Conservation (phyloP, 2,888 invertebrate genomes). For the Aethes cnicana region DNA sequence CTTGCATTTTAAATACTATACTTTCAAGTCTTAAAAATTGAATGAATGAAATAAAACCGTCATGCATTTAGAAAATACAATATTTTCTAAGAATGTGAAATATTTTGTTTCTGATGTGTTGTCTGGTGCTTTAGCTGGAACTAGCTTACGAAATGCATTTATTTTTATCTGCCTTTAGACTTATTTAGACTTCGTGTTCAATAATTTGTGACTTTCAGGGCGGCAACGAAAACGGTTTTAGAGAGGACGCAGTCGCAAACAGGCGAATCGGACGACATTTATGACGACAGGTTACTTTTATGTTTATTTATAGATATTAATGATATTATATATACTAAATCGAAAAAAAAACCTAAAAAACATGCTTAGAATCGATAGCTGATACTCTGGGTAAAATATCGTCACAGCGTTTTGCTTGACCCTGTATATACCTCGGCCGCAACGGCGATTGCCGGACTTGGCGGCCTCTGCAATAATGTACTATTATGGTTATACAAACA, state of each 20-base stretch:
- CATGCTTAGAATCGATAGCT: too few relatives aligned
- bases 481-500: too few relatives aligned
- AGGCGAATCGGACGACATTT: slow-evolving; percentile 80
- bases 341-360: too few relatives aligned
- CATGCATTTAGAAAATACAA: too few relatives aligned
- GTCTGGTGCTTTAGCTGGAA: slow-evolving; percentile 16
- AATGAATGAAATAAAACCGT: not conserved
- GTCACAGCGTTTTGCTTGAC: too few relatives aligned
- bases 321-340: not conserved
- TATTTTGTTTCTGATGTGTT: not conserved
- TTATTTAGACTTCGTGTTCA: not conserved
- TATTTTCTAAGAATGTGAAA: not conserved
- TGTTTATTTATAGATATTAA: slow-evolving; percentile 1
- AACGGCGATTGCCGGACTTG: too few relatives aligned
- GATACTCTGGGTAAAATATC: too few relatives aligned
- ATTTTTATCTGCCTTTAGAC: not conserved
- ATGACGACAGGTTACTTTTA: slow-evolving; percentile 83
- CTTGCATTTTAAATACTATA: too few relatives aligned
- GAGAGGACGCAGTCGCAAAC: slow-evolving; percentile 74
- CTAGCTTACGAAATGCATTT: slow-evolving; percentile 11
- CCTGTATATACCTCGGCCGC: too few relatives aligned
- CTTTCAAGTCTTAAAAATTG: too few relatives aligned
- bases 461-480: too few relatives aligned
- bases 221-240: slow-evolving; percentile 84
- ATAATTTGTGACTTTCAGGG: slow-evolving; percentile 48